Evolutionary conservation across 2,888 invertebrate species (phyloP).

Genomic region (Amiota minor): DNA sequence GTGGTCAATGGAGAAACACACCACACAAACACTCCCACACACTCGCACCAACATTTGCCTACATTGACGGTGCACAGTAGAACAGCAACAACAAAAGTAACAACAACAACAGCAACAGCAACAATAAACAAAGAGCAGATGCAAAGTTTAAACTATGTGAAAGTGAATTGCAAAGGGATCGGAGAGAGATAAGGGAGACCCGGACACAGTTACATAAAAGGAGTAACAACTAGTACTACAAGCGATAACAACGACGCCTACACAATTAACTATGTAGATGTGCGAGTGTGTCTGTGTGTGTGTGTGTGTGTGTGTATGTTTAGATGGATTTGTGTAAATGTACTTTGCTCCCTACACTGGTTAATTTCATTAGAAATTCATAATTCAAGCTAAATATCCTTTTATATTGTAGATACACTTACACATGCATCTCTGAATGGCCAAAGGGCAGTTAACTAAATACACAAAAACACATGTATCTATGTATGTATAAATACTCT

Average conservation of each 20-base stretch:
- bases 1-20: conserved; percentile 14
- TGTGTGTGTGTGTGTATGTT: conserved; percentile 31
- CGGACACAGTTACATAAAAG: too few species aligned
- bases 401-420: neutral
- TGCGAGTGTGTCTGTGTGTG: conserved; percentile 22
- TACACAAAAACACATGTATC: conserved; percentile 57
- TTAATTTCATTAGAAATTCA: conserved; percentile 73
- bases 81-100: conserved; percentile 24
- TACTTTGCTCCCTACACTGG: conserved; percentile 29
- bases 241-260: too few species aligned
- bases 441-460: conserved; percentile 42
- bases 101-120: conserved; percentile 25
- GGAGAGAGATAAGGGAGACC: too few species aligned
- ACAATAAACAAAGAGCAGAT: conserved; percentile 22
- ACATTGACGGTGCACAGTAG: neutral
- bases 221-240: too few species aligned
- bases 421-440: neutral
- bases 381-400: conserved; percentile 51
- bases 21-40: neutral
- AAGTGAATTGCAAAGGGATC: neutral
- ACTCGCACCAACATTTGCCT: neutral
- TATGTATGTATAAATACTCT: conserved; percentile 18
- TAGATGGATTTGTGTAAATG: conserved; percentile 18
- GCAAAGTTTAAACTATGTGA: neutral
- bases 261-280: too few species aligned